These are phyloP conservation scores for Phortica variegata DNA, from an alignment of 1,140 invertebrate genomes.

Conservation along the genomic window DNA sequence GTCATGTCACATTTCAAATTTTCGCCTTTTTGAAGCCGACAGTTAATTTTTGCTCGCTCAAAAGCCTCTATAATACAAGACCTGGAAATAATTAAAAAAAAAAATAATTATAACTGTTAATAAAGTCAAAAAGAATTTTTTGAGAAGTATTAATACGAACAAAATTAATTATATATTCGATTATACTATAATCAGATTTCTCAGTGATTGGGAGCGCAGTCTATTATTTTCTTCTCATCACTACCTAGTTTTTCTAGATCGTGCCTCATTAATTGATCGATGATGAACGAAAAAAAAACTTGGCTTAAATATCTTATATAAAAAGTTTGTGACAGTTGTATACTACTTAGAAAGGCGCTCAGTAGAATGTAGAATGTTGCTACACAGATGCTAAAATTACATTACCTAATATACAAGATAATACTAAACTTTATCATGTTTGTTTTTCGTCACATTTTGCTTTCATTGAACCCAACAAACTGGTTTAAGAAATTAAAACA, in stretches of 20 bases:
- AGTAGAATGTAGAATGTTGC: not conserved
- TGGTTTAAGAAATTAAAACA: not conserved
- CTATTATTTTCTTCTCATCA: too few relatives aligned
- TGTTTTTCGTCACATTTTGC: not conserved
- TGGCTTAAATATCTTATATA: too few relatives aligned
- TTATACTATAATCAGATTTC: not conserved
- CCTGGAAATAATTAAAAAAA: conserved; percentile 53
- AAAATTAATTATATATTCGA: not conserved
- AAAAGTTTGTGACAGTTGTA: too few relatives aligned
- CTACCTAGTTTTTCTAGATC: too few relatives aligned
- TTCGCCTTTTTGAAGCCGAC: conserved; percentile 22
- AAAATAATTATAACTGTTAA: conserved; percentile 2
- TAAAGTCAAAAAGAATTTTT: too few relatives aligned
- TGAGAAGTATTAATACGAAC: not conserved
- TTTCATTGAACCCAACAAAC: not conserved
- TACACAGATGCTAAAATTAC: not conserved
- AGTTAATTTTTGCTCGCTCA: conserved; percentile 62
- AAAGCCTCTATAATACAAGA: conserved; percentile 67
- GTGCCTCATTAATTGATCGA: too few relatives aligned
- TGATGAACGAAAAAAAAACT: too few relatives aligned
- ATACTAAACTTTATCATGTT: not conserved
- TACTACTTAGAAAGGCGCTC: not conserved
- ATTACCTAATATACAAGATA: not conserved
- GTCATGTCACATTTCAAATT: conserved; percentile 25
- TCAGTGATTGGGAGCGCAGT: not conserved